phyloP scores from a whole-genome alignment of 1,140 invertebrate species.

The Megathymus violae region DNA sequence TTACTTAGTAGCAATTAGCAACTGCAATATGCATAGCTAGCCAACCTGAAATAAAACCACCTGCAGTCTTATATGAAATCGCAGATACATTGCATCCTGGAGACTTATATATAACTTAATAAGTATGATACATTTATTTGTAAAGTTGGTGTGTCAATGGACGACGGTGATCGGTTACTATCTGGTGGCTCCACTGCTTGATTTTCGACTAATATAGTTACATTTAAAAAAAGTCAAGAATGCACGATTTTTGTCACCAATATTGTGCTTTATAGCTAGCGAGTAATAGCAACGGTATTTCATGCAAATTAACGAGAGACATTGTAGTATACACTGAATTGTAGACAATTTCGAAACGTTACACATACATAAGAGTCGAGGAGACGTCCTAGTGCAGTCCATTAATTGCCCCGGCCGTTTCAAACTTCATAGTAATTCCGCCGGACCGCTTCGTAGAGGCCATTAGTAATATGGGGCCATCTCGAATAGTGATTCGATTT shows the following conservation, averaged over 20 bases:
- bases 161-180: too few relatives aligned
- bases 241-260: background rate
- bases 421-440: conserved; percentile 34
- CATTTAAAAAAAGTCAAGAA: too few relatives aligned
- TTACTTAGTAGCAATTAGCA: too few relatives aligned
- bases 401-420: conserved; percentile 34
- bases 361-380: conserved; percentile 22
- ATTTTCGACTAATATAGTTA: too few relatives aligned
- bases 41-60: too few relatives aligned
- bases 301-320: conserved; percentile 16
- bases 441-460: conserved; percentile 20
- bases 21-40: too few relatives aligned
- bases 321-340: conserved; percentile 28
- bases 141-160: too few relatives aligned
- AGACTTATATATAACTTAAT: too few relatives aligned
- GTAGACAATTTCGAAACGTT: conserved; percentile 22
- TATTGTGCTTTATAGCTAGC: background rate
- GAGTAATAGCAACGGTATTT: conserved; percentile 11
- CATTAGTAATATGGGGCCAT: conserved; percentile 32
- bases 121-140: too few relatives aligned
- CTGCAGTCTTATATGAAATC: too few relatives aligned
- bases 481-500: conserved; percentile 38
- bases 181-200: too few relatives aligned
- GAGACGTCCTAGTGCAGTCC: conserved; percentile 23
- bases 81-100: too few relatives aligned